Base-by-base conservation (phyloP, 2,113 vertebrate species). In the Coracopsis vasa region DNA sequence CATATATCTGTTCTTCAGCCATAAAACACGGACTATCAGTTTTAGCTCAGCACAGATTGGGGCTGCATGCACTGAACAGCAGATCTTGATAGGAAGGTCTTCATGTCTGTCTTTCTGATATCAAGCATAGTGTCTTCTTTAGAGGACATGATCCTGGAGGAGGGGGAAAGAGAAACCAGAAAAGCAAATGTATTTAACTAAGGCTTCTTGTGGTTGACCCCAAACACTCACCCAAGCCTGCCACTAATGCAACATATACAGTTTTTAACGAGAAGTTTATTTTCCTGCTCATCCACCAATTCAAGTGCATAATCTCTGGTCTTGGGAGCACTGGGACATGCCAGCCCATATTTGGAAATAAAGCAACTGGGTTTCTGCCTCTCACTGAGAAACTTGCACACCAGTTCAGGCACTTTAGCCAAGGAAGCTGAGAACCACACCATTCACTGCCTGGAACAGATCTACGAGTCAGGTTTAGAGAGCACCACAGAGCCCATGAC, bases 61-160 rank as follows among this genome's bases (percentile, higher is more conserved):
- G 47, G 95, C 19, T 93, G 93, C 96, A 97, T 97, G 98, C 97
- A 96, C 80, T 86, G 97, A 96, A 92, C 56, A 74, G 92, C 92
- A 78, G 95, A 93, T 96, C 85, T 97, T 27, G 10, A 72, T 47
- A 61, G 23, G 86, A 92, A 95, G 45, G 71, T 97, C 96, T 95
- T 95, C 91, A 62, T 9, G 60, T 95, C 77, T 83, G 66, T 96
- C 88, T 96, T 82, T 88, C 92, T 83, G 70, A 10, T 51, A 61
- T 37, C 79, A 81, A 94, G 88, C 93, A 86, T 81, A 92, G 81
- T 74, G 86, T 96, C 95, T 91, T 97, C 97, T 89, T 94, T 61
- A 83, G 89, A 73, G 92, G 84, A 94, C 16, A 48, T 41, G 74
- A 92, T 88, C 88, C 98, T 98, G 91, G 56, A 78, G 19, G 7